These are phyloP conservation scores for Lanius ludovicianus DNA, from an alignment of 2,113 vertebrate genomes.

Conservation along the genomic window DNA sequence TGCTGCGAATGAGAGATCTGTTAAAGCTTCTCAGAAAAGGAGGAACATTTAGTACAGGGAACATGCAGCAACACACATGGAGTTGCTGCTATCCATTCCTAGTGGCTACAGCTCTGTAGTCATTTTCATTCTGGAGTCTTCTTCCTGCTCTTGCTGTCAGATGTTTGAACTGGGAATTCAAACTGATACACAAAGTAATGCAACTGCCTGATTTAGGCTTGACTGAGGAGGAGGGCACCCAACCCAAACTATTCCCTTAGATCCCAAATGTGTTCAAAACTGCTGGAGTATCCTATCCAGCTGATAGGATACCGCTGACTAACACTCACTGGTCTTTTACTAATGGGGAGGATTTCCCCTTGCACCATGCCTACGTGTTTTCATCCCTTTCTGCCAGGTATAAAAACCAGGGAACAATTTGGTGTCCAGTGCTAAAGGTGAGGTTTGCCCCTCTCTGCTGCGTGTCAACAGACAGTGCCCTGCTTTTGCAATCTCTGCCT, in stretches of 20 bases:
- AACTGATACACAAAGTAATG: fast-evolving
- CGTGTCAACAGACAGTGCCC: background rate
- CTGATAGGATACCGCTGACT: too few relatives aligned
- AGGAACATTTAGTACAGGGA: background rate
- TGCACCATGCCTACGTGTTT: background rate
- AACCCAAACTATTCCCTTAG: background rate
- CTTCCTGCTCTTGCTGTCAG: background rate
- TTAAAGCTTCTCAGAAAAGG: background rate
- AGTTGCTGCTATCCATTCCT: background rate
- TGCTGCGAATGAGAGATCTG: background rate
- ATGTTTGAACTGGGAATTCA: background rate
- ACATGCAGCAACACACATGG: fast-evolving
- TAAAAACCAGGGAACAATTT: background rate
- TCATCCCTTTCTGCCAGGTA: background rate
- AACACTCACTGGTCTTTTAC: fast-evolving
- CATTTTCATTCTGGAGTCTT: background rate
- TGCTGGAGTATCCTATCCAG: too few relatives aligned
- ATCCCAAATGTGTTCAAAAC: background rate
- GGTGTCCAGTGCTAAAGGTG: background rate
- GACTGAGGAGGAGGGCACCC: background rate
- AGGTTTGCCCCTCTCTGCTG: background rate
- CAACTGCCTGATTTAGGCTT: background rate
- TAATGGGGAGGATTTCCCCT: background rate
- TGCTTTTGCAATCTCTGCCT: background rate
- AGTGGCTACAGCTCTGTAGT: background rate